Evolutionary conservation across 2,797 vertebrate species (phyloP), one percentile per base, ranked within the genome.

Genomic region (Ctenopoma kingsleyae): DNA sequence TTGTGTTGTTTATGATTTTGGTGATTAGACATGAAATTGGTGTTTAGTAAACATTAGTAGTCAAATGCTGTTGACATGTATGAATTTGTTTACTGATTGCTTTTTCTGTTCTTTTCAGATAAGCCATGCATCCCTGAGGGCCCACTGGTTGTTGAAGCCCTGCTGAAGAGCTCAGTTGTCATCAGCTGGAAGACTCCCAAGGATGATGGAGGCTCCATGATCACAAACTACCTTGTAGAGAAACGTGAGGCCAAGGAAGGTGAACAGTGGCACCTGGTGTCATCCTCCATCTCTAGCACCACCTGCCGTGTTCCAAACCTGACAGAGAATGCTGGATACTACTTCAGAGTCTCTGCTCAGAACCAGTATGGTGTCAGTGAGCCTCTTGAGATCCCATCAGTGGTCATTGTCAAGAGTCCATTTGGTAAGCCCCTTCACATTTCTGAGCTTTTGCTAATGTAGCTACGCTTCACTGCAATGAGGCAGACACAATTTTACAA

Each of bases 191-290:
- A 99, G 84, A 89, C 91, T 86, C 98, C 98, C n/a, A 93, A 93
- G 54, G 98, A 99, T 69, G 97, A 99, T 16, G 98, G 98, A 44
- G 98, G 98, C 69, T 96, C 97, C 71, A 88, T 96, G 92, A 95
- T 99, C 88, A 98, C 97, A 60, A 99, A 99, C 88, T 99, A 99
- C 38, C 93, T 99, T 55, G 97, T 99, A 63, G 98, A 99, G 90
- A 99, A 97, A 85, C 86, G 96, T 79, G 98, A 99, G 92, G 98
- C 96, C 81, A 99, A 98, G 87, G 98, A 99, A 93, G 97, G 97
- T 41, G 95, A 96, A 80, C 92, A 96, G 89, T 99, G 97, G 97
- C 91, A 96, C 60, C 93, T 99, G 74, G 97, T 99, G 71, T 99
- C 98, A 78, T 99, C 98, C 52, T 95, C 96, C 59, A 91, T 99